Conservation (phyloP, 2,797 vertebrate genomes). For the Kryptopterus vitreolus region DNA sequence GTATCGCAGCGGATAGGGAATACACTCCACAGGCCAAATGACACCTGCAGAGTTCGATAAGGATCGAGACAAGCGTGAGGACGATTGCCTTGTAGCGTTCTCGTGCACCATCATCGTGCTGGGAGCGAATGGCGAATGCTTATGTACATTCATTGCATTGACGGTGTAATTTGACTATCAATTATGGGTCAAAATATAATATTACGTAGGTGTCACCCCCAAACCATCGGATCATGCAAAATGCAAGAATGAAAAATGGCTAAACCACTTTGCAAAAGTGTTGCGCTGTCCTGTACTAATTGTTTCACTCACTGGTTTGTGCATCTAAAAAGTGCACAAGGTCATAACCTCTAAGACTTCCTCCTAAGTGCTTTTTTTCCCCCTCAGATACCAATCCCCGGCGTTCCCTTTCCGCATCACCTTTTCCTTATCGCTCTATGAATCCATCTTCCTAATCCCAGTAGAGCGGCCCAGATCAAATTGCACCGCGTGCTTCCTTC, state of each 20-base stretch:
- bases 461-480: not conserved
- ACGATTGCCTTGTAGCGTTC: too few relatives aligned
- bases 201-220: too few relatives aligned
- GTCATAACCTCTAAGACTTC: conserved; percentile 10
- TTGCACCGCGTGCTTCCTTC: conserved; percentile 1
- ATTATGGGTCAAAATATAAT: too few relatives aligned
- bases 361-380: conserved; percentile 11
- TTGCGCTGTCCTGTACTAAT: too few relatives aligned
- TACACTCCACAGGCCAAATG: conserved; percentile 82
- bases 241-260: too few relatives aligned
- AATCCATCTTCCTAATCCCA: not conserved
- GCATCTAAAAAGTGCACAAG: not conserved
- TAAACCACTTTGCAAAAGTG: too few relatives aligned
- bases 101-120: too few relatives aligned
- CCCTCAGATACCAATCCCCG: not conserved
- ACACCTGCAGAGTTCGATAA: conserved; percentile 65
- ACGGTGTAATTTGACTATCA: too few relatives aligned
- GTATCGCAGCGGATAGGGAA: conserved; percentile 78
- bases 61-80: not conserved
- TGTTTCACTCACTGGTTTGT: not conserved
- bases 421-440: not conserved
- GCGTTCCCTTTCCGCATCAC: not conserved
- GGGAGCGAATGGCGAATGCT: too few relatives aligned
- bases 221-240: too few relatives aligned
- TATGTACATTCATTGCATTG: too few relatives aligned